A percentile compares a stretch with the other conserved stretches of the same genome.
These are phyloP conservation scores for Cheilosia vernalis DNA, from an alignment of 2,888 invertebrate genomes.

Conservation along the genomic window DNA sequence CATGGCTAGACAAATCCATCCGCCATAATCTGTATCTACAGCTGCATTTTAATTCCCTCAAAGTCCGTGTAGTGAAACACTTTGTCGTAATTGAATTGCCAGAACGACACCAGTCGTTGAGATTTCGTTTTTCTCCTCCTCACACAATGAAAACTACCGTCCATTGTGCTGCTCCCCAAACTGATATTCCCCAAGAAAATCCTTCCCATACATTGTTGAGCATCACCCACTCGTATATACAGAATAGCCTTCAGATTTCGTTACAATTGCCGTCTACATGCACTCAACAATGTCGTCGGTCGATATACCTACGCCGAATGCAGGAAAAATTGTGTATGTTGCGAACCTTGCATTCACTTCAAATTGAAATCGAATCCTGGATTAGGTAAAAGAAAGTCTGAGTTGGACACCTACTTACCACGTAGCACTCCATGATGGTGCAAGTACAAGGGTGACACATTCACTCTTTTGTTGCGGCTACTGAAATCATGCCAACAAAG, in stretches of 20 bases:
- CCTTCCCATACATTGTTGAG: conserved; percentile 40
- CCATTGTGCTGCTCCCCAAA: conserved; percentile 41
- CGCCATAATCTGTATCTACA: conserved; percentile 76
- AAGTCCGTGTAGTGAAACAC: conserved; percentile 54
- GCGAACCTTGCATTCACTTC: conserved; percentile 31
- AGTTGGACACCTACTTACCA: conserved; percentile 50
- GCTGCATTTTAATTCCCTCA: conserved; percentile 51
- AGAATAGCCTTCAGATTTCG: conserved; percentile 33
- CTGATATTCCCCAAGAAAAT: conserved; percentile 46
- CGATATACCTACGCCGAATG: conserved; percentile 17
- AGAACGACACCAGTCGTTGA: conserved; percentile 38
- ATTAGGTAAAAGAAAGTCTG: conserved; percentile 51
- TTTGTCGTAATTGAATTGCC: conserved; percentile 67
- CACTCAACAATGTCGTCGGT: conserved; percentile 52
- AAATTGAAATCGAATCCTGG: conserved; percentile 68
- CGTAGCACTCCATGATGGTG: conserved; percentile 2
- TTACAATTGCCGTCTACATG: conserved; percentile 45
- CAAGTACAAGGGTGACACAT: background rate
- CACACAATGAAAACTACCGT: conserved; percentile 22
- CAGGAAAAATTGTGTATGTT: background rate
- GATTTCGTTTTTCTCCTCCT: conserved; percentile 41
- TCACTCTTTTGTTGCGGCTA: conserved; percentile 37
- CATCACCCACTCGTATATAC: background rate
- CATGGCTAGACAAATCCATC: background rate
- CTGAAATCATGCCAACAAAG: conserved; percentile 59